Percentiles rank a stretch among this genome's conserved stretches.
Conservation (phyloP, 2,888 invertebrate genomes). For the Eueremaeus valkanovi region DNA sequence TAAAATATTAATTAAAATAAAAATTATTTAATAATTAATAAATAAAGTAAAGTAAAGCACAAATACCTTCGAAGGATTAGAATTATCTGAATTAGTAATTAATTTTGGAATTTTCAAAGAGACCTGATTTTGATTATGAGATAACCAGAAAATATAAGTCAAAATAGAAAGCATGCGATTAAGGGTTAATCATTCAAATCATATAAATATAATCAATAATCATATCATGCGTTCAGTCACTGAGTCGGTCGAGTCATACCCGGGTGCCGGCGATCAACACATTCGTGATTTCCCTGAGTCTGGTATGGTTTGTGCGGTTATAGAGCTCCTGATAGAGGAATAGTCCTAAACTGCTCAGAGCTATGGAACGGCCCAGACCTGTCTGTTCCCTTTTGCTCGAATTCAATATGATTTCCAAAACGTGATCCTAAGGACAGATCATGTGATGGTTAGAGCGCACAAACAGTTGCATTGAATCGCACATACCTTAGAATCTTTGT, state of each 20-base stretch:
- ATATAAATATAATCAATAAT: too few relatives aligned
- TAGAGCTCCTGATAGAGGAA: constrained; percentile 65
- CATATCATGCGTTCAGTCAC: neutral
- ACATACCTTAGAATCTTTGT: constrained; percentile 68
- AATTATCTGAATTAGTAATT: constrained; percentile 1
- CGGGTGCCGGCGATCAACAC: constrained; percentile 65
- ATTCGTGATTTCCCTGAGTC: constrained; percentile 64
- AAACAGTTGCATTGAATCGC: too few relatives aligned
- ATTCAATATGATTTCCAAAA: constrained; percentile 77
- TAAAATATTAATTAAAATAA: neutral
- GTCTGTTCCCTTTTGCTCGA: constrained; percentile 84
- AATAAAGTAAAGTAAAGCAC: neutral
- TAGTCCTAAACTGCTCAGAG: constrained; percentile 76
- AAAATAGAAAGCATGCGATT: neutral
- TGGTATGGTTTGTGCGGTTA: constrained; percentile 62
- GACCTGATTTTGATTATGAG: neutral
- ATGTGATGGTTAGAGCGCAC: too few relatives aligned
- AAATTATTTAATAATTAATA: neutral
- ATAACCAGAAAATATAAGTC: neutral
- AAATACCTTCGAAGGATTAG: constrained; percentile 27
- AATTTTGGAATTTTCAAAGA: constrained; percentile 27
- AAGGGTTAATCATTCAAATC: neutral
- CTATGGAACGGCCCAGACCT: constrained; percentile 72
- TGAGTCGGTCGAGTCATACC: too few relatives aligned
- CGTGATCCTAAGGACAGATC: constrained; percentile 65